Conservation (phyloP, 2,797 vertebrate species). For the Cyprinella venusta region DNA sequence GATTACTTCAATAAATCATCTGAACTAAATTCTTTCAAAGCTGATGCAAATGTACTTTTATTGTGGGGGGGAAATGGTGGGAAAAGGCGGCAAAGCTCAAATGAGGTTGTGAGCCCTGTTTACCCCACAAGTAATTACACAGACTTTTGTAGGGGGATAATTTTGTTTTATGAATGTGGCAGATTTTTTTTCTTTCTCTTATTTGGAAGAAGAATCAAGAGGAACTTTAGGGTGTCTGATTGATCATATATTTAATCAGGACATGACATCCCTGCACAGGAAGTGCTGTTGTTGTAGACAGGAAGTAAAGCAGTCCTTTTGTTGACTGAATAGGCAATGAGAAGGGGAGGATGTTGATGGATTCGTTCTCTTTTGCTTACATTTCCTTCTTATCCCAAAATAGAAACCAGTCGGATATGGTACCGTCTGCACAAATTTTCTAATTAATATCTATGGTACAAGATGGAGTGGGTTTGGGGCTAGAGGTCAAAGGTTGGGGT, state of each 20-base stretch:
- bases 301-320: constrained; percentile 86
- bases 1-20: constrained; percentile 88
- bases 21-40: constrained; percentile 80
- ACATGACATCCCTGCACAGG: constrained; percentile 70
- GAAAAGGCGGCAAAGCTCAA: constrained; percentile 26
- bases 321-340: constrained; percentile 70
- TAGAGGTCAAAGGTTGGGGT: constrained; percentile 94
- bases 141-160: constrained; percentile 59
- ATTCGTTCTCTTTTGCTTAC: constrained; percentile 59
- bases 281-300: constrained; percentile 83
- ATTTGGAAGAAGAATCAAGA: constrained; percentile 52
- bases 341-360: constrained; percentile 74
- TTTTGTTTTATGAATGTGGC: constrained; percentile 60
- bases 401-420: constrained; percentile 79
- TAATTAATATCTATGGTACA: constrained; percentile 94
- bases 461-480: constrained; percentile 92
- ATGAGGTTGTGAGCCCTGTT: constrained; percentile 59
- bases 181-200: constrained; percentile 62
- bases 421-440: constrained; percentile 86
- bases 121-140: constrained; percentile 71
- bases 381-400: constrained; percentile 63
- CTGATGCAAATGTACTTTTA: constrained; percentile 87
- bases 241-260: constrained; percentile 15
- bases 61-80: constrained; percentile 69
- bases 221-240: constrained; percentile 19